Conservation (phyloP, 2,113 vertebrate genomes). For the Phaethornis superciliosus region DNA sequence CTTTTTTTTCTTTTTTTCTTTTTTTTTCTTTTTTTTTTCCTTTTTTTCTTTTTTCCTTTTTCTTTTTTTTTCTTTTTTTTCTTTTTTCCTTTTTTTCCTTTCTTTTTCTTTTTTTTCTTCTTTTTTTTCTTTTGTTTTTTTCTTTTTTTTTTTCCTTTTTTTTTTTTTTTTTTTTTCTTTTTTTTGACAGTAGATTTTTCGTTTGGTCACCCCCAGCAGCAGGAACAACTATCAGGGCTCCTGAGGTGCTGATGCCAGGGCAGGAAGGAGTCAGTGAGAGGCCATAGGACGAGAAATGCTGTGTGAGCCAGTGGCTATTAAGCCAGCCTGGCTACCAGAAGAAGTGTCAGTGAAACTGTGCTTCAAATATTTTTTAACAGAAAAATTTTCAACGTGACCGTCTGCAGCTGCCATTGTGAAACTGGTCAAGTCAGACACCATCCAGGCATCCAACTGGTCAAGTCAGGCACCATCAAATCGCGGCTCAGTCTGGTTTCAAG, state of each 20-base stretch:
- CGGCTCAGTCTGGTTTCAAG: background rate
- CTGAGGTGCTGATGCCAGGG: background rate
- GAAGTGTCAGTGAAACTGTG: background rate
- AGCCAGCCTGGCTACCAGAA: background rate
- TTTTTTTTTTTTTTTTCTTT: background rate
- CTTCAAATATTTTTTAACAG: background rate
- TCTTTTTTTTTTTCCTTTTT: too few species aligned
- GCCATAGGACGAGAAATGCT: background rate
- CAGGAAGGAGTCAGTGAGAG: background rate
- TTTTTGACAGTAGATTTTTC: background rate
- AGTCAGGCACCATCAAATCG: background rate
- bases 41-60: too few species aligned
- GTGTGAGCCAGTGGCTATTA: fast-evolving
- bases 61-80: background rate
- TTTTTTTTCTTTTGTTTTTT: too few species aligned
- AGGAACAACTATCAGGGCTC: background rate
- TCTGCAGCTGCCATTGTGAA: background rate
- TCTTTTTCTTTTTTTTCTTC: background rate
- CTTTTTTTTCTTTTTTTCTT: background rate
- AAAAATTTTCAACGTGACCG: background rate
- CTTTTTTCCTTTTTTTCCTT: too few species aligned
- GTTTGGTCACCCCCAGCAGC: background rate
- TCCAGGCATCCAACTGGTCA: background rate
- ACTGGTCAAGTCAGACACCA: background rate
- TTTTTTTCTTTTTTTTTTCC: background rate